A percentile compares a stretch with the other conserved stretches of the same genome.
Conservation (phyloP, 2,113 vertebrate species). For the Tragelaphus buxtoni region DNA sequence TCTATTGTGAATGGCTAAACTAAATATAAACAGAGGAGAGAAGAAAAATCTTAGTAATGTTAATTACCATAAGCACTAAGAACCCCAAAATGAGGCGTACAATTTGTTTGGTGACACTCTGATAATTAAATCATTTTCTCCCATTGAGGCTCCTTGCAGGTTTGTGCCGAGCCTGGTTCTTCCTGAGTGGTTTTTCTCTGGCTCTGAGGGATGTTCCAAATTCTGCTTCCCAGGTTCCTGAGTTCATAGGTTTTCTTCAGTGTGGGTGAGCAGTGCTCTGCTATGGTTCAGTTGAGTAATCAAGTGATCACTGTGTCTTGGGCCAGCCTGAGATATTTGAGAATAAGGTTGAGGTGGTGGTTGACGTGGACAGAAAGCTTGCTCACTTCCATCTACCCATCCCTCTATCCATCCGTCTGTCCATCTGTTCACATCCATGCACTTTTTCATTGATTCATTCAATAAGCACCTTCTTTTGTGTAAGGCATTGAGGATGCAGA, state of each 20-base stretch:
- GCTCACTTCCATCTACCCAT: background rate
- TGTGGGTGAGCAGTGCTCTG: background rate
- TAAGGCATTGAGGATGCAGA: background rate
- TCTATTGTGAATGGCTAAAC: slow-evolving; percentile 70
- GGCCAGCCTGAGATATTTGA: background rate
- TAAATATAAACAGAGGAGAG: slow-evolving; percentile 80
- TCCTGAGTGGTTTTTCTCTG: slow-evolving; percentile 9
- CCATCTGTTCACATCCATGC: background rate
- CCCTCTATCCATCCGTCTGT: rapidly evolving
- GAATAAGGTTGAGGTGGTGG: background rate
- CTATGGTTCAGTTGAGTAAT: background rate
- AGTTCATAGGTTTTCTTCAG: background rate
- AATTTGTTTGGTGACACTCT: slow-evolving; percentile 70
- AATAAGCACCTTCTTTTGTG: background rate
- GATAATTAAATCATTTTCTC: slow-evolving; percentile 72
- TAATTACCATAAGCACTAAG: slow-evolving; percentile 65
- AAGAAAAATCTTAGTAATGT: slow-evolving; percentile 60
- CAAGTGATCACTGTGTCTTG: background rate
- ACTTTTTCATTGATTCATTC: background rate
- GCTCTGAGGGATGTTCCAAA: background rate
- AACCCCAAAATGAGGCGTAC: slow-evolving; percentile 33
- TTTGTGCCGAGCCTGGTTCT: background rate
- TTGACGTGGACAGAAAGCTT: background rate
- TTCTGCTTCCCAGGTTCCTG: background rate
- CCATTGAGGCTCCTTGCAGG: slow-evolving; percentile 27